These are phyloP conservation scores for Drymodes brunneopygia DNA, from an alignment of 2,113 vertebrate genomes.

Conservation along the genomic window DNA sequence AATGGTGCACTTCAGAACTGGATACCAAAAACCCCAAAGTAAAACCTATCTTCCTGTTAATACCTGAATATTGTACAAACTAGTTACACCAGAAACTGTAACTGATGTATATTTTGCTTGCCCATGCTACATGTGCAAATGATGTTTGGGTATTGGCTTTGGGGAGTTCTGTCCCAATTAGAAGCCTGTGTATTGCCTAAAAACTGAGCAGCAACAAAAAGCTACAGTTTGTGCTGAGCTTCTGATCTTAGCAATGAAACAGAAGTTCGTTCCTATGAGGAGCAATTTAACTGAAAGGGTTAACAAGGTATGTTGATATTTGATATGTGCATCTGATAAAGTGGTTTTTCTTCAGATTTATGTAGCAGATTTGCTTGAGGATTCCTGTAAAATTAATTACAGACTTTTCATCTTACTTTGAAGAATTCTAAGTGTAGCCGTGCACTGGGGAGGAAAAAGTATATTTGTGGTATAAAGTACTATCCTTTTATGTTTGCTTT, in stretches of 20 bases:
- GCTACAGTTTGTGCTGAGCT: neutral
- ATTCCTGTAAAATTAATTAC: neutral
- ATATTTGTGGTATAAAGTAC: neutral
- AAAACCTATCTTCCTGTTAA: neutral
- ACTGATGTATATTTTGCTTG: neutral
- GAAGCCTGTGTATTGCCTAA: neutral
- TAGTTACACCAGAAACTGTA: neutral
- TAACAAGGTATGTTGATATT: neutral
- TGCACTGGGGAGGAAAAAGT: neutral
- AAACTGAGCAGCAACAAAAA: neutral
- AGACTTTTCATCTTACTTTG: neutral
- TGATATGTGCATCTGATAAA: neutral
- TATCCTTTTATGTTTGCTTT: neutral
- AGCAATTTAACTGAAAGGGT: neutral
- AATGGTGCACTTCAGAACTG: neutral
- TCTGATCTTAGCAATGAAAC: neutral
- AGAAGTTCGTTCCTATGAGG: neutral
- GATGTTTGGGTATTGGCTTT: neutral
- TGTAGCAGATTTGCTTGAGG: neutral
- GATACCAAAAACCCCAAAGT: neutral
- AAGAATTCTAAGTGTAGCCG: neutral
- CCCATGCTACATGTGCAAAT: neutral
- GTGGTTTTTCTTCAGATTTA: neutral
- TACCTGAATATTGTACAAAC: neutral
- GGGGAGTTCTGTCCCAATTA: neutral